Percentiles rank a stretch among this genome's conserved stretches.
These are phyloP conservation scores for Laticauda colubrina DNA, from an alignment of 2,113 vertebrate genomes.

Conservation along the genomic window DNA sequence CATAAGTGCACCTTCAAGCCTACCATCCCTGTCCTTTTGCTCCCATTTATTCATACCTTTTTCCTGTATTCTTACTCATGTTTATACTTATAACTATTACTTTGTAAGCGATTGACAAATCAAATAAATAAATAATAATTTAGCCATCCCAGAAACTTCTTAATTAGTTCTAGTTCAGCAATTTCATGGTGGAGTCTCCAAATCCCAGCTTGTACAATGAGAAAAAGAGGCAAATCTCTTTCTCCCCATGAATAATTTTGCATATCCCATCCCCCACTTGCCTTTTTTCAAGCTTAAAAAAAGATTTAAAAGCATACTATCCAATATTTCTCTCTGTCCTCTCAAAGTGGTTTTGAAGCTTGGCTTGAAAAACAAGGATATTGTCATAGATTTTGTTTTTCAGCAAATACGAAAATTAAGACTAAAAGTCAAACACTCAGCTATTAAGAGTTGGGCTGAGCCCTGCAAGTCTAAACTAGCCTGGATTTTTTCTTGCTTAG, in stretches of 20 bases:
- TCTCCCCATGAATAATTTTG: background rate
- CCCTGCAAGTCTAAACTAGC: conserved; percentile 22
- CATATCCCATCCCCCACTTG: background rate
- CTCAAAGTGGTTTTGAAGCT: background rate
- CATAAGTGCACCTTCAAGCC: too few relatives aligned
- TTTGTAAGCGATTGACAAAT: too few relatives aligned
- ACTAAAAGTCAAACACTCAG: background rate
- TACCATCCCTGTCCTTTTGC: too few relatives aligned
- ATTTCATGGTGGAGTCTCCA: background rate
- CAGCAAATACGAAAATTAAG: background rate
- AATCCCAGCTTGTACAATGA: background rate
- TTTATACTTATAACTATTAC: too few relatives aligned
- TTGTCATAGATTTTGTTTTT: background rate
- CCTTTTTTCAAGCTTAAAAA: background rate
- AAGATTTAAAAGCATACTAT: background rate
- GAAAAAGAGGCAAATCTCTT: background rate
- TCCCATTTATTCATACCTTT: too few relatives aligned
- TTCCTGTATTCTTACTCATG: too few relatives aligned
- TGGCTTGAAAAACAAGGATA: background rate
- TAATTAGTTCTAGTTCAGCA: background rate
- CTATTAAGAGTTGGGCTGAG: background rate
- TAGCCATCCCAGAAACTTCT: background rate
- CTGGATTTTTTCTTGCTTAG: background rate
- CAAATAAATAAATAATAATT: background rate
- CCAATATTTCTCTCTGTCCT: background rate